Percentiles rank a stretch among this genome's conserved stretches.
These are phyloP conservation scores for Australoheros scitulus DNA, from an alignment of 2,113 vertebrate genomes.

Conservation along the genomic window DNA sequence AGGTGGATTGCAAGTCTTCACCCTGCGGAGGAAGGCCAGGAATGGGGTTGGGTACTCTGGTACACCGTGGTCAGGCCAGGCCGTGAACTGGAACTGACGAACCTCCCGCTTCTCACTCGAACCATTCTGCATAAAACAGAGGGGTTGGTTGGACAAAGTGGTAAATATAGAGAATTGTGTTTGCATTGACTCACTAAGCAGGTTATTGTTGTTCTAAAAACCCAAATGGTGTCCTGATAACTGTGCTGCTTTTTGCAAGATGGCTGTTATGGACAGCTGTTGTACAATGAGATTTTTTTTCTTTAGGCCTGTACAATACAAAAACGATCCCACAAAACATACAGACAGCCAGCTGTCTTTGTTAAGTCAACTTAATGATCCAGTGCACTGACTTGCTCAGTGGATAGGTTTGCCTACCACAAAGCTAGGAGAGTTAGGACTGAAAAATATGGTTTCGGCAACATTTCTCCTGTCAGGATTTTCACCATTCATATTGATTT, in stretches of 20 bases:
- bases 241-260: neutral
- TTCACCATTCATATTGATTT: too few relatives aligned
- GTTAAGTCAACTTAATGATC: neutral
- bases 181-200: neutral
- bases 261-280: neutral
- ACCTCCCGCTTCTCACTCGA: slow-evolving; percentile 98
- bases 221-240: neutral
- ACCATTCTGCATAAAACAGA: slow-evolving; percentile 82
- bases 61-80: slow-evolving; percentile 96
- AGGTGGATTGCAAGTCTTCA: slow-evolving; percentile 96
- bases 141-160: neutral
- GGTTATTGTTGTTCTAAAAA: neutral
- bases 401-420: neutral
- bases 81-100: slow-evolving; percentile 98
- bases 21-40: slow-evolving; percentile 94
- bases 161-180: neutral
- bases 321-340: neutral
- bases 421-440: neutral
- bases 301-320: neutral
- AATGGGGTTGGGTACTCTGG: slow-evolving; percentile 97
- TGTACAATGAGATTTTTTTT: neutral
- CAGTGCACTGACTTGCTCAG: neutral
- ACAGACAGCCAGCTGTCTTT: neutral
- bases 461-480: neutral
- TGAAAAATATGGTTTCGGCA: too few relatives aligned